A percentile compares a stretch with the other conserved stretches of the same genome.
phyloP scores from a whole-genome alignment of 2,113 vertebrate genomes.

The Egretta garzetta region DNA sequence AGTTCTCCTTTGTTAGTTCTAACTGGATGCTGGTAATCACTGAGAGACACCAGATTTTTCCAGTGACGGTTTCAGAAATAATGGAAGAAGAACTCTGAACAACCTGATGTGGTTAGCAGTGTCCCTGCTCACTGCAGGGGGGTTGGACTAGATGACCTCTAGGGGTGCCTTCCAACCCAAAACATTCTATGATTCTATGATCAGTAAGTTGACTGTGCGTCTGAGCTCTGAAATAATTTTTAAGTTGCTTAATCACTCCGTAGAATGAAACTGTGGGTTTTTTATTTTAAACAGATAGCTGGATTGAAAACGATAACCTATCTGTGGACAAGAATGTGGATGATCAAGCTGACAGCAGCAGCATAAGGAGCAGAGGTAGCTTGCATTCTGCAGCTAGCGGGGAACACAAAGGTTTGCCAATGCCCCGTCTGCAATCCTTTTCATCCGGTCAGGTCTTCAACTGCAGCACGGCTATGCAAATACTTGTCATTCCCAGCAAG shows the following conservation, averaged over 20 bases:
- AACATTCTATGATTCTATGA: background rate
- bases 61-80: background rate
- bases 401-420: constrained; percentile 86
- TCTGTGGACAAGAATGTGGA: constrained; percentile 90
- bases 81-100: background rate
- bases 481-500: constrained; percentile 90
- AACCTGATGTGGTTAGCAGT: too few species aligned
- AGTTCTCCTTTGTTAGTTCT: background rate
- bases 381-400: constrained; percentile 76
- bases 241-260: background rate
- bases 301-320: constrained; percentile 92
- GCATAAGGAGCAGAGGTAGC: constrained; percentile 87
- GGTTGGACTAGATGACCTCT: too few species aligned
- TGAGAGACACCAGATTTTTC: background rate
- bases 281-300: constrained; percentile 83
- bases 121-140: too few species aligned
- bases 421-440: constrained; percentile 93
- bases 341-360: constrained; percentile 87
- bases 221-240: background rate
- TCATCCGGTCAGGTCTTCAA: constrained; percentile 91
- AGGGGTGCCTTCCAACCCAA: too few species aligned
- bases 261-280: background rate
- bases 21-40: background rate
- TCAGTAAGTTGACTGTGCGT: background rate
- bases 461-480: constrained; percentile 83